Evolutionary conservation across 2,113 vertebrate genomes (phyloP), one percentile per base, ranked within the genome.

Genomic region (Ammospiza nelsoni): DNA sequence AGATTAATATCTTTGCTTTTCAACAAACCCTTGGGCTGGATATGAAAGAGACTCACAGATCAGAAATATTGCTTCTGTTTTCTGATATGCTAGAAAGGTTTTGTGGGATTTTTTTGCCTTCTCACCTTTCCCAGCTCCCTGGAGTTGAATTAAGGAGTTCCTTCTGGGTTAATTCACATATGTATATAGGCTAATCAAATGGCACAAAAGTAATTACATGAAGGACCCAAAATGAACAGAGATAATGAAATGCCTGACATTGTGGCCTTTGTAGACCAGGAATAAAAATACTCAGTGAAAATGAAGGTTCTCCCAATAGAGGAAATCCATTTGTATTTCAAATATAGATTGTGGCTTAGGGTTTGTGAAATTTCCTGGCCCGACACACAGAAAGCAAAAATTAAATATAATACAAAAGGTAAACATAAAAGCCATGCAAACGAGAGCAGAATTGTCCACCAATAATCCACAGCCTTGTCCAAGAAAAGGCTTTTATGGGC

Each of bases 51-150:
- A 51, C 25, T 76, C 5, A 2, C 9, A 13, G 29, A 29, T 12
- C 73, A 85, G 66, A 92, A 91, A 89, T 46, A 86, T 11, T 87
- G 24, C 35, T 90, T 55, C 63, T 78, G n/a, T 44, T 89, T 93
- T 67, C 58, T 67, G n/a, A 48, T 77, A 12, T 15, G 15, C 15
- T 63, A 52, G 57, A 21, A 65, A 57, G 17, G 15, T 9, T 91
- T 71, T 29, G 21, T 28, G 49, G 29, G 33, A 39, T n/a, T 87
- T 89, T 89, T 68, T 55, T 62, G 54, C 23, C 31, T 80, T 54
- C 12, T 65, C 19, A 48, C 9, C 28, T 69, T 14, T 23, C 11
- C n/a, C 18, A 43, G 22, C 7, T 65, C 76, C 37, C 44, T 29
- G 2, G 7, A 74, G 25, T 19, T 72, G 44, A 67, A 61, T 48